phyloP scores from a whole-genome alignment of 1,140 invertebrate genomes.

The Cylas formicarius region DNA sequence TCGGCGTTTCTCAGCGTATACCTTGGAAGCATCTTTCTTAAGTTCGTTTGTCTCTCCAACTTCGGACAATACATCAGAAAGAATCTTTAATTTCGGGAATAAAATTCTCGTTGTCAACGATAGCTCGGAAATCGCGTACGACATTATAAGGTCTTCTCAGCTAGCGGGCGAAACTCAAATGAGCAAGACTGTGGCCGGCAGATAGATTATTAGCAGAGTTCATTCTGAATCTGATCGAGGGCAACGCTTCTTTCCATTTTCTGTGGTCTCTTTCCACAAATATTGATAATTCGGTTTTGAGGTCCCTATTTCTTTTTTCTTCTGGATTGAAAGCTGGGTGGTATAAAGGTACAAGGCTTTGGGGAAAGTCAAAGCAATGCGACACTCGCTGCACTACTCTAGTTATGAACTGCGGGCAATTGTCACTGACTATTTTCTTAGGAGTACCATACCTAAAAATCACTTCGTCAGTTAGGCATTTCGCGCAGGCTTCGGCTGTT shows the following conservation, averaged over 20 bases:
- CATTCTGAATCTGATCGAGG: conserved; percentile 40
- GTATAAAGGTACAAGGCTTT: conserved; percentile 38
- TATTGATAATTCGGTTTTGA: conserved; percentile 15
- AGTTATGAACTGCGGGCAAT: conserved; percentile 17
- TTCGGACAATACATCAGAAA: conserved; percentile 17
- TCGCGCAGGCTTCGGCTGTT: conserved; percentile 25
- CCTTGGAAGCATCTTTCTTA: conserved; percentile 24
- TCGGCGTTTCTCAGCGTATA: conserved; percentile 22
- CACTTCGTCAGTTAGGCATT: conserved; percentile 22
- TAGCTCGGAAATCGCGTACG: conserved; percentile 8
- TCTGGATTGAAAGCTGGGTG: conserved; percentile 13
- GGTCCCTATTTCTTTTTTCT: conserved; percentile 37
- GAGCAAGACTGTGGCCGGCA: conserved; percentile 14
- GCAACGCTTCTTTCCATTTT: conserved; percentile 30
- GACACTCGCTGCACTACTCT: conserved; percentile 36
- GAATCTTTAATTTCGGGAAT: conserved; percentile 20
- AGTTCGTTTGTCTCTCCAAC: conserved; percentile 24
- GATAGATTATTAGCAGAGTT: conserved; percentile 36
- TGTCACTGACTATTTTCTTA: conserved; percentile 9
- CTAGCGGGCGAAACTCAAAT: conserved; percentile 16
- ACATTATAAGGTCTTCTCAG: conserved; percentile 14
- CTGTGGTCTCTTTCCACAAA: conserved; percentile 4
- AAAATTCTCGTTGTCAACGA: conserved; percentile 10
- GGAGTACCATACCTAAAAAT: conserved; percentile 20
- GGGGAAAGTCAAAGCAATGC: conserved; percentile 30